Percentiles rank a stretch among this genome's conserved stretches.
Conservation (phyloP, 2,888 invertebrate genomes). For the Zhuqinia jingwanae region DNA sequence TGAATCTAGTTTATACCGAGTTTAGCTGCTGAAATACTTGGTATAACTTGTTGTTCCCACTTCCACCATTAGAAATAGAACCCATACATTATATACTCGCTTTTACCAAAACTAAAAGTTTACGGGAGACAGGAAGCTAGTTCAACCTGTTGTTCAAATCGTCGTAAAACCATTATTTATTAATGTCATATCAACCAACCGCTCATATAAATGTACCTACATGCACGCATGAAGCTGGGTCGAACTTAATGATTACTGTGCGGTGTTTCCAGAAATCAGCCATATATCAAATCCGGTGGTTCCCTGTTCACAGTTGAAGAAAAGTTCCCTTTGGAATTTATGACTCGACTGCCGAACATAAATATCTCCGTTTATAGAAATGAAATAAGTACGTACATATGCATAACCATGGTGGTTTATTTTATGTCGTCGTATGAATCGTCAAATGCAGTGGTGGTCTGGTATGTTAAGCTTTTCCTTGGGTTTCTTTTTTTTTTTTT, state of each 20-base stretch:
- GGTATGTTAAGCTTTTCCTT: too few species aligned
- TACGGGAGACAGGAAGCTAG: neutral
- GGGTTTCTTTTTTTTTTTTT: too few species aligned
- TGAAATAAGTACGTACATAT: neutral
- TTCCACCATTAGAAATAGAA: neutral
- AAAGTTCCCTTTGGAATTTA: slow-evolving; percentile 11
- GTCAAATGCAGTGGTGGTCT: neutral
- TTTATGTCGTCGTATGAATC: too few species aligned
- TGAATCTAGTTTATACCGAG: too few species aligned
- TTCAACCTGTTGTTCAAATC: slow-evolving; percentile 39
- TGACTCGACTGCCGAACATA: neutral
- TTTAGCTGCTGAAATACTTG: too few species aligned
- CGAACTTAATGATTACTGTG: slow-evolving; percentile 31
- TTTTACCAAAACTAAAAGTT: neutral
- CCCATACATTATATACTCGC: too few species aligned
- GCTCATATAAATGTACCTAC: too few species aligned
- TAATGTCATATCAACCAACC: slow-evolving; percentile 7
- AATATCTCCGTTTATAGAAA: too few species aligned
- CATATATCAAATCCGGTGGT: neutral
- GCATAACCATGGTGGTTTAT: neutral
- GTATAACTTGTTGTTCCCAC: slow-evolving; percentile 13
- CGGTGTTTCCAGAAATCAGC: neutral
- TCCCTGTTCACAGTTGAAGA: neutral
- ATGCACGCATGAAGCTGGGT: slow-evolving; percentile 32
- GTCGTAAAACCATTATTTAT: slow-evolving; percentile 30